Conservation (phyloP, 2,888 invertebrate genomes). For the Psylliodes chrysocephalus region DNA sequence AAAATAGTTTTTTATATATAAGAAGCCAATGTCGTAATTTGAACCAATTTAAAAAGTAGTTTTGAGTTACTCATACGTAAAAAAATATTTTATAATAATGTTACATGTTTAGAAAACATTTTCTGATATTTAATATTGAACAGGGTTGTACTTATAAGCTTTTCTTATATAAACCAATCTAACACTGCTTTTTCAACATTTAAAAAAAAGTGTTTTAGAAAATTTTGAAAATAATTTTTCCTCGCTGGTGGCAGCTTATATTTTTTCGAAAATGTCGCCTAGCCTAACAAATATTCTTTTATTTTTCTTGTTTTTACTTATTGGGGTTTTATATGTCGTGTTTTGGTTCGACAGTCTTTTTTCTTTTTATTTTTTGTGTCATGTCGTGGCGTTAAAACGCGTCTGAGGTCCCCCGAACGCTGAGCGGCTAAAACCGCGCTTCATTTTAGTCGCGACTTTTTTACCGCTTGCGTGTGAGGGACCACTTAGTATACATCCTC, state of each 20-base stretch:
- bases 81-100: too few species aligned
- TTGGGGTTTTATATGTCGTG: conserved; percentile 54
- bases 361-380: conserved; percentile 53
- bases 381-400: conserved; percentile 56
- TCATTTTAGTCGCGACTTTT: not conserved
- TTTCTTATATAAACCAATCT: too few species aligned
- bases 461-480: not conserved
- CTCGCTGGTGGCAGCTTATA: not conserved
- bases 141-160: too few species aligned
- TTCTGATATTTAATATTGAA: too few species aligned
- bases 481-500: conserved; percentile 51
- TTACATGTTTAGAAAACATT: too few species aligned
- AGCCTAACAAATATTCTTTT: conserved; percentile 31
- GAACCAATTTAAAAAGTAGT: too few species aligned
- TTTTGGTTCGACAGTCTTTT: conserved; percentile 56
- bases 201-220: too few species aligned
- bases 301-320: conserved; percentile 43
- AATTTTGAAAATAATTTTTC: not conserved
- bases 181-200: too few species aligned
- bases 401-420: conserved; percentile 1
- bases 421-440: not conserved
- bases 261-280: conserved; percentile 19
- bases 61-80: too few species aligned
- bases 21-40: too few species aligned
- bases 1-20: too few species aligned